Base-by-base conservation (phyloP, 2,888 invertebrate genomes). In the Pseudolycoriella hygida region DNA sequence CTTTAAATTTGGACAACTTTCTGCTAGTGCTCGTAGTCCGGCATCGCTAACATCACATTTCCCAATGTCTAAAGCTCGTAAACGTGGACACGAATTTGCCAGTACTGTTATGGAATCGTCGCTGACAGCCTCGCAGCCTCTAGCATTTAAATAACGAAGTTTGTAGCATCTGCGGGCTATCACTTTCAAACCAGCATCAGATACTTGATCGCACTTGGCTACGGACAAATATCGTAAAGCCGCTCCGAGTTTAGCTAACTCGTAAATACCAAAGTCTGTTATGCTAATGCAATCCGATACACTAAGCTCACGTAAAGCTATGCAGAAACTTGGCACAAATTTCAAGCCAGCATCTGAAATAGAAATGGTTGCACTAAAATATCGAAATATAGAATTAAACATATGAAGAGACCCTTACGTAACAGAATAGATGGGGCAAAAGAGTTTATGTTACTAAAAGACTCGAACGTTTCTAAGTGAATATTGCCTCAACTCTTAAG, bases 31-130 rank as follows among this genome's bases (percentile, higher is more conserved):
- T 57, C 84, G 73, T 43, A 93, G 67, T 0, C 90, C 90, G 19
- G 84, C 79, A 63, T 93, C 92, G 20, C 88, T 89, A 1, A 93
- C 82, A 65, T 92, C 92, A 63, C 92, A 92, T 59, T 92, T 92
- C 6, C 93, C 92, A 42, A 92, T 76, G 59, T 93, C 93, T 8
- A 93, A 66, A 0, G 92, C 90, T 44, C 89, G 70, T 25, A 93
- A 66, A 39, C 90, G 72, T 1, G 87, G 84, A 60, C 92, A 92
- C 11, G 84, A 84, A 48, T 85, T 70, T 0, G 88, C 88, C 49
- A 93, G 69, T 1, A 86, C 82, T 43, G 86, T 83, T 51, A 92
- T 80, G 6, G 89, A 86, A 57, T 87, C 88, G 59, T 93, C 93
- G n/a, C 89, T 89, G 2, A 93, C 79, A 0, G 89, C 90, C 52